Base-by-base conservation (phyloP, 2,888 invertebrate species). In the Chrysodeixis includens region DNA sequence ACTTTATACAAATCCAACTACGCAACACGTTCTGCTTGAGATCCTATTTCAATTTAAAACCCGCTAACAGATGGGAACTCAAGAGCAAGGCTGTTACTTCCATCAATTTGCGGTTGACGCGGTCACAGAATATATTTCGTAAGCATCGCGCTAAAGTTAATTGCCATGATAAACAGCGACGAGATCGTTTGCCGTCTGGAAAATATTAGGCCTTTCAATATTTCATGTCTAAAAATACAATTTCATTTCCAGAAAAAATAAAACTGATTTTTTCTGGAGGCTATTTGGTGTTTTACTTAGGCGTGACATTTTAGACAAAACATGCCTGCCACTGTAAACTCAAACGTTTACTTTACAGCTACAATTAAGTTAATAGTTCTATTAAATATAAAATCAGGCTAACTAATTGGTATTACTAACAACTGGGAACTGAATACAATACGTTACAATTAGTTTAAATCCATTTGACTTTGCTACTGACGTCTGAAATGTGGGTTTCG, bases 141-240 rank as follows among this genome's bases (percentile, higher is more conserved):
- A 51, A 72, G 79, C 87, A 79, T 84, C 85, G 76, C 71, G 72
- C 64, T 62, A 62, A 77, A 86, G 83, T 87, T 89, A 89, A 89
- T 89, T 88, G 88, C 88, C 80, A 79, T 79, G 87, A 88, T 87
- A 88, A 89, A 88, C 86, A 84, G 81, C 86, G 83, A 82, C 75
- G 78, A 78, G 72, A 85, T 83, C 82, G 82, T 86, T 87, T 88
- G 73, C 58, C 78, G 72, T 71, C 68, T 75, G 67, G 74, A 65
- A 78, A 66, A 65, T 65, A 63, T 67, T 74, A 69, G 70, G 59
- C 59, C 60, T 51, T 71, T 68, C 66, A 64, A 77, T 71, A 71
- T 71, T 52, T 62, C 1, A n/a, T 40, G n/a, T n/a, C 40, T 40
- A 40, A 40, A 40, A 40, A n/a, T 40, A 40, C 2, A 0, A 40